Base-by-base conservation (phyloP, 2,113 vertebrate species). In the Nematolebias whitei region DNA sequence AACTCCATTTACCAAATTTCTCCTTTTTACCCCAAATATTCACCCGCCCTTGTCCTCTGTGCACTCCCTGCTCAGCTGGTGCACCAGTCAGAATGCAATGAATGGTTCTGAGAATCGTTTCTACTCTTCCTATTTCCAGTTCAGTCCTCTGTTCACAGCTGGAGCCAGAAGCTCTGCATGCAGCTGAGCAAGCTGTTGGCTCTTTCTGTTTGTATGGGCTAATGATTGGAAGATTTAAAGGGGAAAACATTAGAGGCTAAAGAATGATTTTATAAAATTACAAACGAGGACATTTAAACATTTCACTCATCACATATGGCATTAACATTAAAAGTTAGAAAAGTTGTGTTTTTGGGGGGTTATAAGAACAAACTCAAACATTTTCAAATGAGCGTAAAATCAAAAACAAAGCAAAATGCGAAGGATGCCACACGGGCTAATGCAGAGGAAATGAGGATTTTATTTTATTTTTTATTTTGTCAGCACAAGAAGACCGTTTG, bases 111-210 rank as follows among this genome's bases (percentile, higher is more conserved):
- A 75, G 79, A 66, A 82, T 73, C 16, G 22, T 89, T 84, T 90
- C 81, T 85, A 64, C 73, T 81, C 68, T 71, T 81, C 69, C 77
- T 51, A 91, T 91, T 93, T 90, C 88, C 91, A 92, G 91, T 92
- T 93, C 83, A 91, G 89, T 92, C 82, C 80, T 67, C 63, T n/a
- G 56, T 78, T 89, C 89, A 88, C 91, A 91, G 91, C 86, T 91
- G 90, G 89, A 91, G 71, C 77, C 60, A 53, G 69, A 60, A 55
- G 48, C 77, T 81, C 65, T 68, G 87, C 88, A 90, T 91, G 77
- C 66, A 87, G 88, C 92, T 89, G 82, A 91, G 78, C 63, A 45
- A 18, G 60, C 70, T 5, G 61, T 69, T 66, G 68, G 73, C 63
- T 74, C 67, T 62, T 69, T 68, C 32, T 12, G 35, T 59, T 67